Evolutionary conservation across 2,888 invertebrate genomes (phyloP), one percentile per base, ranked within the genome.

Genomic region (Liopterus haemorrhoidalis): DNA sequence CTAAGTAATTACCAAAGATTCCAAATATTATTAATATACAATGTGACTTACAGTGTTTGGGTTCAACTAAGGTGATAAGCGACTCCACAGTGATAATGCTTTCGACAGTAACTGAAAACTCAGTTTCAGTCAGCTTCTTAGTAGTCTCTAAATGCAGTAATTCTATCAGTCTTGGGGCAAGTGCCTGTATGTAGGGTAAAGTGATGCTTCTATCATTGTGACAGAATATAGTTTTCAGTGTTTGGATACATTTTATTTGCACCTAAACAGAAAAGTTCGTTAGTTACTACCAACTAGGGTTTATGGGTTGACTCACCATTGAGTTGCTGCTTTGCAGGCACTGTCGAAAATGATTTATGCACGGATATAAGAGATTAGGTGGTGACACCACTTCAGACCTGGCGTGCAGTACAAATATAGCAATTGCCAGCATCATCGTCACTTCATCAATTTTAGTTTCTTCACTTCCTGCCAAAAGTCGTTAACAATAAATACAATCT

Each of bases 301-400:
- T n/a, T n/a, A n/a, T 25, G 19, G 31, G 41, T 32, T 32, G 37
- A 60, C 68, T 66, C 61, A 79, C 77, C 55, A 73, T 67, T 49
- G 74, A 68, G 62, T 80, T 78, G 28, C 76, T 72, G 48, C 76
- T 79, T 59, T 81, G 81, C 40, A 89, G 72, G 57, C 90, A 87
- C 60, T 89, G 87, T 24, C 88, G 75, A 69, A 93, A 93, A 62
- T 93, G 85, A 71, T 93, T 90, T 58, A 95, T 87, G 62, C 91
- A 91, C 1, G 92, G 91, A 67, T 88, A 90, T 64, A 90, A 86
- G 41, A 95, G 70, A 57, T 88, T 85, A 8, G 89, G 85, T 21
- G 86, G 81, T 20, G 78, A 74, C 8, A 85, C 79, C 8, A 87
- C 83, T 55, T 82, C 76, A 1, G 84, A 76, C 2, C 88, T 84